Evolutionary conservation across 92 coral and sea anemone genomes (phyloP), one percentile per base, ranked within the genome.

Genomic region (Micromussa lordhowensis): DNA sequence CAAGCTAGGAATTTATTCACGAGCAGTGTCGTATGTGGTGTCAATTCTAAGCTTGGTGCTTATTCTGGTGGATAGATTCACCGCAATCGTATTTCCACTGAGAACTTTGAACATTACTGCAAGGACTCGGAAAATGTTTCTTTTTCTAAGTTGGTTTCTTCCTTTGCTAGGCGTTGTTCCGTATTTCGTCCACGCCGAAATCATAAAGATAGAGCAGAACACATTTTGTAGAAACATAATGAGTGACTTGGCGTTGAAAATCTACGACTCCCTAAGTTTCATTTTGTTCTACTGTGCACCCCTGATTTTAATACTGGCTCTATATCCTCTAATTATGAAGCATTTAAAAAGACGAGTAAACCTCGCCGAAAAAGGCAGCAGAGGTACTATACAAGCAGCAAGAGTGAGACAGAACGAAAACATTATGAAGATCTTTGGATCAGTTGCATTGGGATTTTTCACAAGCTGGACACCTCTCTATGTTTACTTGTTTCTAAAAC

Each of bases 391-490:
- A 18, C 38, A 30, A 9, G 29, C 70, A 48, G 26, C 2, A 11
- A 82, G 86, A 82, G 22, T 21, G 13, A 82, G 29, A 19, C 77
- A 82, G 31, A 82, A 82, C 11, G 38, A 82, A 15, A 82, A 82
- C 76, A 26, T 82, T 5, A 36, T 82, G 86, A 82, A 44, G 63
- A 66, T 82, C 38, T 68, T 82, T 66, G 57, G 54, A 36, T 61
- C 85, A 1, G 38, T 81, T 7, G 24, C 64, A 24, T 13, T 61
- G 4, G 77, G 76, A 68, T 82, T 82, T 66, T 82, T 66, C 71
- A 51, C 17, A 17, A 68, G 86, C 63, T 82, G 86, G 86, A 82
- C 86, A 64, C 86, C 86, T n/a, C 77, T 82, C 19, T 82, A 69
- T 44, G 19, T 68, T 40, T 82, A 68, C 15, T 21, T 82, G 76